Evolutionary conservation across 2,113 vertebrate species (phyloP).

Genomic region (Mesocricetus auratus): DNA sequence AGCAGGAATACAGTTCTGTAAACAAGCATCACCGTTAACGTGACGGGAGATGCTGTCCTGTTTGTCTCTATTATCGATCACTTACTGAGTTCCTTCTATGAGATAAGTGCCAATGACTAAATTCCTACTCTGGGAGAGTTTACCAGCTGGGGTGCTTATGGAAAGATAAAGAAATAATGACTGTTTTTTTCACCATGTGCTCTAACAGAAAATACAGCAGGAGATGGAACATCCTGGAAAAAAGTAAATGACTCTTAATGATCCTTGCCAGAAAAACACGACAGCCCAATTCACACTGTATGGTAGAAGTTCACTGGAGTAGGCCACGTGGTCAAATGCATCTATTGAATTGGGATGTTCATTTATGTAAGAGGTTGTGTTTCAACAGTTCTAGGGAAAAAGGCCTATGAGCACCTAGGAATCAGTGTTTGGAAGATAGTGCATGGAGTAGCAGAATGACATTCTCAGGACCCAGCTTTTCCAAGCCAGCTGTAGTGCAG

Average conservation of each 20-base stretch:
- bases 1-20: conserved; percentile 47
- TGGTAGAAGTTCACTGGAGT: background rate
- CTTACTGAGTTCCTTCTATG: conserved; percentile 46
- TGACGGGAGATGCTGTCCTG: background rate
- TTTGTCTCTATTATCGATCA: background rate
- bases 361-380: background rate
- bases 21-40: background rate
- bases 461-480: background rate
- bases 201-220: background rate
- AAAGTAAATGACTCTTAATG: background rate
- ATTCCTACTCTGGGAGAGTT: background rate
- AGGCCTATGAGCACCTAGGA: background rate
- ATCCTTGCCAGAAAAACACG: conserved; percentile 43
- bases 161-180: background rate
- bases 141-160: background rate
- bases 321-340: background rate
- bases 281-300: background rate
- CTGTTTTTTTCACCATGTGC: background rate
- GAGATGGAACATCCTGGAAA: background rate
- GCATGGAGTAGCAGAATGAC: accelerated
- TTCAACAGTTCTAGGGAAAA: background rate
- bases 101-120: background rate
- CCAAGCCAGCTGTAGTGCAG: background rate
- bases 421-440: background rate
- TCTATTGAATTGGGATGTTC: background rate